Conservation (phyloP, 2,888 invertebrate species). For the Cosmia trapezina region DNA sequence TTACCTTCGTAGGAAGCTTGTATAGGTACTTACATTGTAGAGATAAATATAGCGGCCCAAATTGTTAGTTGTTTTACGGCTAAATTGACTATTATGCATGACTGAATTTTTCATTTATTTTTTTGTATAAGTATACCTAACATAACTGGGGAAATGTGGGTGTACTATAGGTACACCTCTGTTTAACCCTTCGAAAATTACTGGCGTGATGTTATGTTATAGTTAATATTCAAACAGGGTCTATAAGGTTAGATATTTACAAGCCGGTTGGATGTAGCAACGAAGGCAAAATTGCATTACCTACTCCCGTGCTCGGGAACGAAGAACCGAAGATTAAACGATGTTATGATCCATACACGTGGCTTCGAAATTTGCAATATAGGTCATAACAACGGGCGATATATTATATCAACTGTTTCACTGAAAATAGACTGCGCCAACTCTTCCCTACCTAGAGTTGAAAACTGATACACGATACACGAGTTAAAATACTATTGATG, state of each 20-base stretch:
- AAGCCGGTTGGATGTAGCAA: background rate
- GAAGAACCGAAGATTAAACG: constrained; percentile 12
- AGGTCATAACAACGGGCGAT: background rate
- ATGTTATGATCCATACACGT: constrained; percentile 28
- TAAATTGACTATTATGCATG: no score
- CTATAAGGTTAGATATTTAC: background rate
- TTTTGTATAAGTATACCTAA: no score
- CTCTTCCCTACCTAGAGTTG: constrained; percentile 1
- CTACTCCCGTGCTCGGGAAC: background rate
- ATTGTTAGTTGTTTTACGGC: background rate
- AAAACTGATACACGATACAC: constrained; percentile 25
- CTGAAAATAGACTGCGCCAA: constrained; percentile 26
- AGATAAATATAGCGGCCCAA: background rate
- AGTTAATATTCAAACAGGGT: background rate
- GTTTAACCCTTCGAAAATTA: no score
- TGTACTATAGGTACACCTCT: no score
- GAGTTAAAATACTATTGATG: constrained; percentile 8
- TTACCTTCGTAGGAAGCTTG: background rate
- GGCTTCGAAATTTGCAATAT: constrained; percentile 17
- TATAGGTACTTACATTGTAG: background rate
- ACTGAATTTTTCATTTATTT: no score
- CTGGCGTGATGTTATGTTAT: background rate
- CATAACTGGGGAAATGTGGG: no score
- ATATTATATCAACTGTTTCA: constrained; percentile 2
- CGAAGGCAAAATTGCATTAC: constrained; percentile 9